Base-by-base conservation (phyloP, 2,888 invertebrate genomes). In the Drosophila sordidula region DNA sequence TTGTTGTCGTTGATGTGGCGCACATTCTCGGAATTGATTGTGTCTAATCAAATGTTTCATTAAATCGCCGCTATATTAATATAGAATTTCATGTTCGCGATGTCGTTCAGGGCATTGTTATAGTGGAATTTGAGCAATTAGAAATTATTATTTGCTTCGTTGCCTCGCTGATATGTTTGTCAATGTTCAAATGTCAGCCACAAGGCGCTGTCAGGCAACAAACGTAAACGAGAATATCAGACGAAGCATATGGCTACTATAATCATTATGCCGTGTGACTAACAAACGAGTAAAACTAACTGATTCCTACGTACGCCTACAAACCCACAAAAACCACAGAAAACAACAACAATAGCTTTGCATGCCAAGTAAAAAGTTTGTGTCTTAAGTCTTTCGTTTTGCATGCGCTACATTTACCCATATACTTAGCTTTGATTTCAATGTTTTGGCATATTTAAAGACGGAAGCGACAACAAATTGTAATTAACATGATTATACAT, bases 21-120 rank as follows among this genome's bases (percentile, higher is more conserved):
- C 83, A 69, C 86, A 88, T 86, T 86, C 86, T 81, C 74, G 72
- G 88, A 84, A 86, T 86, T 69, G 76, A 73, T 69, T 75, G 72
- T 80, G 86, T 71, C 73, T 83, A 88, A 80, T 86, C 78, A 84
- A 86, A 81, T 86, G 81, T 86, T 86, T 74, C 86, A 80, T 72
- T 74, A 68, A 66, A 66, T 61, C 59, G 71, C 70, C 46, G 74
- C 70, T 12, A 67, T 55, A 63, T 70, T 70, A 66, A 85, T 85
- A 87, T 87, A 69, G 70, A 57, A 80, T 84, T 87, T 80, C 87
- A 73, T 63, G 70, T 66, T 62, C 50, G 56, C 52, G 42, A 51
- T 46, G 16, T 47, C 44, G 44, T 26, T 57, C 51, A 25, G 14
- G 26, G 29, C 49, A 52, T 51, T 70, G 46, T 69, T 50, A 44